phyloP scores from a whole-genome alignment of 2,888 invertebrate genomes.

The Dicycla oo region DNA sequence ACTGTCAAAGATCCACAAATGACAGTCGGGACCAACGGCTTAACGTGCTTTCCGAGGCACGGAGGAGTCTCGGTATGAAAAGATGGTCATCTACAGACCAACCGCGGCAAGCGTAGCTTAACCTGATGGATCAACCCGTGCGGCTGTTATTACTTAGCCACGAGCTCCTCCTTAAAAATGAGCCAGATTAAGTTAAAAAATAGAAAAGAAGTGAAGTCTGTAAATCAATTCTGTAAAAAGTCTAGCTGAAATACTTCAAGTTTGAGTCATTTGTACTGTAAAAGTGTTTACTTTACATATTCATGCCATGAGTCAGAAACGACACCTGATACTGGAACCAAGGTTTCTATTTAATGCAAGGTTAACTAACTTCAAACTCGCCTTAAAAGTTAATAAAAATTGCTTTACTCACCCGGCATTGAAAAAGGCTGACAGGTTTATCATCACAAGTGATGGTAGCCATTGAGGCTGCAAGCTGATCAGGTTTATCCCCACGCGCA shows the following conservation, averaged over 20 bases:
- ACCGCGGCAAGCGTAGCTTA: no score
- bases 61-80: no score
- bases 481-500: conserved; percentile 91
- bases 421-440: conserved; percentile 95
- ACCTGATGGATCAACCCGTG: no score
- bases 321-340: conserved; percentile 12
- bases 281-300: conserved; percentile 23
- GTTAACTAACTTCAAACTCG: neutral
- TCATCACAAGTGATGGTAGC: conserved; percentile 92
- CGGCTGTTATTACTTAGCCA: no score
- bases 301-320: conserved; percentile 28
- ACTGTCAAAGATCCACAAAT: no score
- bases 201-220: neutral
- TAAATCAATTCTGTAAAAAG: neutral
- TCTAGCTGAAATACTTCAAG: neutral
- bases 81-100: no score
- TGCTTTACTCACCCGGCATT: conserved; percentile 92
- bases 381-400: conserved; percentile 1
- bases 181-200: neutral
- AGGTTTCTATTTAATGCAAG: conserved; percentile 13
- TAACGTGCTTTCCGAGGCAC: no score
- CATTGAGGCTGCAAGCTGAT: conserved; percentile 93
- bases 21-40: no score
- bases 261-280: conserved; percentile 24
- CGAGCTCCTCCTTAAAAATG: no score